Conservation (phyloP, 2,888 invertebrate species). For the Falcaria lacertinaria region DNA sequence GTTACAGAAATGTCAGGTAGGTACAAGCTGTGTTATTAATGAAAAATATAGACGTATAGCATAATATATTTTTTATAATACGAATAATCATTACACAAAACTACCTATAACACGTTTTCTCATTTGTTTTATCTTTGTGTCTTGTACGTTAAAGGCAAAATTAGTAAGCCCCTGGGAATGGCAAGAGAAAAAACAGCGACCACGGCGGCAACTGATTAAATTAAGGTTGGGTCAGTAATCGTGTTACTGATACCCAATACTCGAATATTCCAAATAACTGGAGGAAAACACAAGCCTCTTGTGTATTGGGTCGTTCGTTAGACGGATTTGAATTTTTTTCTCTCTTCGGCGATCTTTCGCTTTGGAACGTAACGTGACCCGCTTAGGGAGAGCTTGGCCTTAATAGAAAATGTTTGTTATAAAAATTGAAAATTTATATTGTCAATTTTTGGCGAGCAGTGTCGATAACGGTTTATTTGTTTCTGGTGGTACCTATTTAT, state of each 20-base stretch:
- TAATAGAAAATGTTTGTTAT: slow-evolving; percentile 67
- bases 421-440: slow-evolving; percentile 64
- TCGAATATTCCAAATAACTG: slow-evolving; percentile 63
- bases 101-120: too few species aligned
- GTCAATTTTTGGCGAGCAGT: slow-evolving; percentile 44
- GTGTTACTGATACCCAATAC: slow-evolving; percentile 76
- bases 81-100: too few species aligned
- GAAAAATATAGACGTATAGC: too few species aligned
- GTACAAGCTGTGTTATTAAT: too few species aligned
- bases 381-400: slow-evolving; percentile 55
- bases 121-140: slow-evolving; percentile 14
- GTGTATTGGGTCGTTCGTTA: slow-evolving; percentile 75
- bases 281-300: slow-evolving; percentile 67
- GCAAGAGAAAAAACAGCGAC: slow-evolving; percentile 55
- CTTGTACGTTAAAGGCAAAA: slow-evolving; percentile 46
- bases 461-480: slow-evolving; percentile 30
- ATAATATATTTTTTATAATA: too few species aligned
- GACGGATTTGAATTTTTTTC: slow-evolving; percentile 68
- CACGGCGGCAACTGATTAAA: slow-evolving; percentile 62
- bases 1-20: too few species aligned
- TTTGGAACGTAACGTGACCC: slow-evolving; percentile 65
- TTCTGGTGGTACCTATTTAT: too few species aligned
- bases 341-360: slow-evolving; percentile 35
- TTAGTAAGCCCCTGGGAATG: slow-evolving; percentile 44
- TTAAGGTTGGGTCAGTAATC: slow-evolving; percentile 77